A percentile compares a stretch with the other conserved stretches of the same genome.
Evolutionary conservation across 2,113 vertebrate species (phyloP).

Genomic region (Ornithorhynchus anatinus): DNA sequence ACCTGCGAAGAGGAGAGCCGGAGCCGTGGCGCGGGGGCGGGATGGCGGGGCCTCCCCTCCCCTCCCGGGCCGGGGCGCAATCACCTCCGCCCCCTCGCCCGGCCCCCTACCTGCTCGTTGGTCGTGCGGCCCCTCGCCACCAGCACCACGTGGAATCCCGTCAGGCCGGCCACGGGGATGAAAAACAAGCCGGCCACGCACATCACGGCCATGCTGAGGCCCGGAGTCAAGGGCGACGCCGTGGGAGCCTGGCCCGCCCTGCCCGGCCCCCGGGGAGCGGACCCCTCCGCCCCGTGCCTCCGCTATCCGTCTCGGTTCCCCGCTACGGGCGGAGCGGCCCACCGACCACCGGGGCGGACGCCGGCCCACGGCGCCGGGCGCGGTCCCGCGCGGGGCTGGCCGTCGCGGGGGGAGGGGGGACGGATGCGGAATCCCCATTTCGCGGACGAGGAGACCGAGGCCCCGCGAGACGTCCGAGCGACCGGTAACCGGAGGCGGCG

Average conservation of each 20-base stretch:
- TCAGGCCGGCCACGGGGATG: constrained; percentile 92
- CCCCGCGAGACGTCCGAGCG: no score
- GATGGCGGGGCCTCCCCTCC: not conserved
- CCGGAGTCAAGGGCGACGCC: constrained; percentile 62
- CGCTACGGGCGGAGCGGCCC: no score
- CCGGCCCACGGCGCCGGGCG: no score
- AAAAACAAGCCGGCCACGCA: constrained; percentile 96
- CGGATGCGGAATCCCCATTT: no score
- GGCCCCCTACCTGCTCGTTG: constrained; percentile 85
- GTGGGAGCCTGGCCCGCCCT: not conserved
- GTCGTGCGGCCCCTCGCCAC: constrained; percentile 94
- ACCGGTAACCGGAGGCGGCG: no score
- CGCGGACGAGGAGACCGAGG: no score
- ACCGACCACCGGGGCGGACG: no score
- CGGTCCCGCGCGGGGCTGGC: no score
- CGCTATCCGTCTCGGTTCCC: no score
- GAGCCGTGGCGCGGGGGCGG: not conserved
- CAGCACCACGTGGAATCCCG: constrained; percentile 94
- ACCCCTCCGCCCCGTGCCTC: not conserved
- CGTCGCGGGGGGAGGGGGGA: no score
- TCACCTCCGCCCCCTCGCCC: not conserved
- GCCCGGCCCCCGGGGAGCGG: no score
- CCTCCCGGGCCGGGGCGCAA: rapidly evolving
- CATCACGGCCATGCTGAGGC: constrained; percentile 91
- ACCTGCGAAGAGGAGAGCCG: constrained; percentile 70